Evolutionary conservation across 1,140 invertebrate genomes (phyloP), one percentile per base, ranked within the genome.

Genomic region (Nasonia vitripennis): DNA sequence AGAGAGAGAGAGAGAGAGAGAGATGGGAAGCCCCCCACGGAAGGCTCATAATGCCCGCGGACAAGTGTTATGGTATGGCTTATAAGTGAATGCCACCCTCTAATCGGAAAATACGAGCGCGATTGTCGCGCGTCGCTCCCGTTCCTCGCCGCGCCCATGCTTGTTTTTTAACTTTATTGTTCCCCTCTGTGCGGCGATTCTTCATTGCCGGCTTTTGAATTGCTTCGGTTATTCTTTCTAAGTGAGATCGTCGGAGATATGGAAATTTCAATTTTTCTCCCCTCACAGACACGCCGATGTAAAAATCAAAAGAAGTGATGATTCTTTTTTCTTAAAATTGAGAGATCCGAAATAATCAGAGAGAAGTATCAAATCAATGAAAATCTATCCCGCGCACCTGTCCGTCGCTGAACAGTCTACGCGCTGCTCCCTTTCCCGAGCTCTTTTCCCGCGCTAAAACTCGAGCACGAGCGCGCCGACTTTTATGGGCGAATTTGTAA

Each of bases 51-150:
- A 93, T 90, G 91, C 90, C 87, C 85, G 90, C 90, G 91, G 90
- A 93, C 93, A 93, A 93, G 92, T 93, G 93, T 93, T 93, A 93
- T 93, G 90, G 90, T 91, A 93, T 91, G 91, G 92, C 92, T 93
- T 92, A 93, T 93, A 93, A 93, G 92, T 93, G 93, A 93, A 93
- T 93, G 93, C 92, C 91, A 91, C 89, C 90, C 91, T 91, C 92
- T 93, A 93, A 93, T 93, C 92, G 92, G 91, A 91, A 93, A 93
- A 93, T 93, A 93, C 92, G 93, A 91, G 91, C 91, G 87, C 91
- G 92, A 93, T 92, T 93, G 92, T 92, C 89, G 90, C 87, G 87
- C 86, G 2, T 34, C 41, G 51, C 78, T 48, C 75, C 68, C 27
- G 31, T 78, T 78, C 27, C 14, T 51, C 78, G 86, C 10, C 9